Base-by-base conservation (phyloP, 2,797 vertebrate species). In the Platyrinchus mystaceus region DNA sequence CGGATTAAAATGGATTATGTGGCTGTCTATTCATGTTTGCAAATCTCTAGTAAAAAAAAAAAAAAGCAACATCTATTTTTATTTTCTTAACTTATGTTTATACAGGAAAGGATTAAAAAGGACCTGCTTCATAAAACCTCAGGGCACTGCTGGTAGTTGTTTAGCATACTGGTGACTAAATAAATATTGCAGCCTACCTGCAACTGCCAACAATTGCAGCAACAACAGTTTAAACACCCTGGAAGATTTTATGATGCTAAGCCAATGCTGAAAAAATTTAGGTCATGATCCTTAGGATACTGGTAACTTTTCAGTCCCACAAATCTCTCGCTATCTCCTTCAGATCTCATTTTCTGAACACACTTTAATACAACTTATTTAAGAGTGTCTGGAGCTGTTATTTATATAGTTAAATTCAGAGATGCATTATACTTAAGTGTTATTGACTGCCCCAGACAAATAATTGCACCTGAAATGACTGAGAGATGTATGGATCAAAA, bases 381-480 rank as follows among this genome's bases (percentile, higher is more conserved):
- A 53, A 24, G 32, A 46, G n/a, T 43, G 32, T 27, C 63, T 44
- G n/a, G 37, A 68, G 27, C 30, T 59, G 15, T 56, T 90, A 47
- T 30, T 87, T 82, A 27, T 50, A 15, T 3, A 68, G 73, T 46
- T 75, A 79, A 59, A 87, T 87, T 75, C 34, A 50, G 77, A 36
- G 12, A n/a, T 70, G 55, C 7, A 2, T 91, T 84, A 32, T 68
- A 73, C 30, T 66, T 73, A 76, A 91, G 80, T 80, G 63, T 36
- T 90, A 84, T 12, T 93, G 78, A 81, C 43, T 24, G 27, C 62
- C 77, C 19, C 3, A 7, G 60, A 86, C 67, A 87, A 23, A 28
- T 17, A 59, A 32, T 37, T 89, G 84, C 83, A 96, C 95, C 95
- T 97, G 96, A 96, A 97, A 94, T 0, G 6, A 88, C 70, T 67